Evolutionary conservation across 2,888 invertebrate genomes (phyloP).

Genomic region (Synanthedon formicaeformis): DNA sequence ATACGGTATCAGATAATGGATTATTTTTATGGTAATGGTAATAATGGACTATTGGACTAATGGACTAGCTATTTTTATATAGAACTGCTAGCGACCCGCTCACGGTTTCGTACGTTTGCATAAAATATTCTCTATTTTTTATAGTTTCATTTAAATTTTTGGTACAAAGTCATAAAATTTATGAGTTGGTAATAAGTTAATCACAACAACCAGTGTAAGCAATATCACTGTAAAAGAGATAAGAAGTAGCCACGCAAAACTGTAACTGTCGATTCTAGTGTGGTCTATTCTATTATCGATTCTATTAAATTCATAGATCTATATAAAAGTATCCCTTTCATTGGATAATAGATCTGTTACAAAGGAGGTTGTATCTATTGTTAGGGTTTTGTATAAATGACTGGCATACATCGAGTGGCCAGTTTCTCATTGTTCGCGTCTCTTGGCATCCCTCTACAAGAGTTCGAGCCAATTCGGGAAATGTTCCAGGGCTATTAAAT

Average conservation of each 20-base stretch:
- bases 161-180: too few species aligned
- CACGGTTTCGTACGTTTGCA: too few species aligned
- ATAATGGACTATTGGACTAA: too few species aligned
- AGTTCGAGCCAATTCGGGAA: conserved; percentile 19
- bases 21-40: too few species aligned
- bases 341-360: neutral
- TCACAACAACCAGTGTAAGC: too few species aligned
- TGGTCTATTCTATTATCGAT: neutral
- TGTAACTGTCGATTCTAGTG: neutral
- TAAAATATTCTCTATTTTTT: too few species aligned
- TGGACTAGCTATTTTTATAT: too few species aligned
- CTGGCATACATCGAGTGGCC: neutral
- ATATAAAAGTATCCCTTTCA: neutral
- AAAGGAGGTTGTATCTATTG: neutral
- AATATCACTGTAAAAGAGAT: too few species aligned
- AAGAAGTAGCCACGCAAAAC: neutral
- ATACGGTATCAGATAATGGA: neutral
- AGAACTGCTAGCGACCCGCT: too few species aligned
- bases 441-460: conserved; percentile 32
- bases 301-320: neutral
- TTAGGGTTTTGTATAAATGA: neutral
- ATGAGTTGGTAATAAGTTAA: too few species aligned
- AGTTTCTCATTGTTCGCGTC: conserved; percentile 1
- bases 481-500: conserved; percentile 14
- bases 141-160: too few species aligned